Conservation (phyloP, 2,888 invertebrate species). For the Pocota personata region DNA sequence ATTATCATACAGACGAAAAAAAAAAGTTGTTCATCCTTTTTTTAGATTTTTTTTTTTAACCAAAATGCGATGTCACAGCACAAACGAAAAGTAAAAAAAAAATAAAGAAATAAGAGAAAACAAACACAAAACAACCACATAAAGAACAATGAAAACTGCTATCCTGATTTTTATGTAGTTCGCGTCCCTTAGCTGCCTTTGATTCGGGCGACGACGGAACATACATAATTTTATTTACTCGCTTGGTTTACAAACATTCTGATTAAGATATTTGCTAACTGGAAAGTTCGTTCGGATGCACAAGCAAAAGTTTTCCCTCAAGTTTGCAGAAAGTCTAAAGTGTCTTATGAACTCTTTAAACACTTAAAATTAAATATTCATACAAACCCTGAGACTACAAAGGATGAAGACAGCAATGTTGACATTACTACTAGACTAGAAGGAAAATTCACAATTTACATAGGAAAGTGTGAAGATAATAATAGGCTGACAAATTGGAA, state of each 20-base stretch:
- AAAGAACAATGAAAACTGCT: conserved; percentile 10
- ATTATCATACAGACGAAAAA: conserved; percentile 38
- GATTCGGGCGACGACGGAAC: not conserved
- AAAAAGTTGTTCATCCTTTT: conserved; percentile 7
- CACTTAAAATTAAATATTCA: conserved; percentile 42
- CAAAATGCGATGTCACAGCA: conserved; percentile 23
- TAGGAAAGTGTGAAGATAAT: conserved; percentile 2
- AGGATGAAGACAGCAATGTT: conserved; percentile 24
- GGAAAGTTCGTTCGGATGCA: conserved; percentile 1
- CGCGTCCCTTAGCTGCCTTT: not conserved
- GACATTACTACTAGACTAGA: conserved; percentile 13
- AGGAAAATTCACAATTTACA: not conserved
- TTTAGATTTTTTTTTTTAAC: conserved; percentile 5
- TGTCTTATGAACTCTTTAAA: conserved; percentile 38
- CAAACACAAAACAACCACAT: not conserved
- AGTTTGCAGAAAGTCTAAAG: conserved; percentile 39
- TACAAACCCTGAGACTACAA: conserved; percentile 10
- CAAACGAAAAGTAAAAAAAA: not conserved
- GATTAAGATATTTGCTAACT: conserved; percentile 37
- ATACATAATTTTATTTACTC: conserved; percentile 28
- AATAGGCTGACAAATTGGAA: not conserved
- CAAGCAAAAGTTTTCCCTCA: conserved; percentile 3
- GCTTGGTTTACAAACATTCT: conserved; percentile 10
- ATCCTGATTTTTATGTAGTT: conserved; percentile 29
- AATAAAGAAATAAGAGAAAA: not conserved